phyloP scores from a whole-genome alignment of 1,140 invertebrate genomes.

The Cherax quadricarinatus region DNA sequence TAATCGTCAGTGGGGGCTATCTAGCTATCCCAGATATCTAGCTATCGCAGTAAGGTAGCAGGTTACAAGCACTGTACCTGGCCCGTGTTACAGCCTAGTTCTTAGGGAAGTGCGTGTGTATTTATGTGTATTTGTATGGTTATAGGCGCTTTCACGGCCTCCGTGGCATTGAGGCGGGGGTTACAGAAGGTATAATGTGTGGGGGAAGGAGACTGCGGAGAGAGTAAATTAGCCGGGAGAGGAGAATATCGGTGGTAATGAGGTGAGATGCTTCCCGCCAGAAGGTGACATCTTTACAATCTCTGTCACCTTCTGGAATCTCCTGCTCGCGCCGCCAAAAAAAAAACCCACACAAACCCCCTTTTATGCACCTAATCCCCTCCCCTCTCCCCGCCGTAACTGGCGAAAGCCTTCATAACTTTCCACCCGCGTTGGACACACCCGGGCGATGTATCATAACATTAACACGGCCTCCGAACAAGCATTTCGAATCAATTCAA shows the following conservation, averaged over 20 bases:
- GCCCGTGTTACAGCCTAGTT: too few relatives aligned
- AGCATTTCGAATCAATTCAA: conserved; percentile 58
- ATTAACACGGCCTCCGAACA: conserved; percentile 51
- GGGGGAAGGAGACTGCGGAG: too few relatives aligned
- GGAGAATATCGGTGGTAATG: conserved; percentile 20
- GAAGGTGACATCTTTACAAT: conserved; percentile 62
- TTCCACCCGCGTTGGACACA: conserved; percentile 32
- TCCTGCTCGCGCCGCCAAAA: conserved; percentile 4
- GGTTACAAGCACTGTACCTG: too few relatives aligned
- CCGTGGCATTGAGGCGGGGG: too few relatives aligned
- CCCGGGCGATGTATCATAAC: conserved; percentile 58
- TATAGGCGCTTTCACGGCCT: too few relatives aligned
- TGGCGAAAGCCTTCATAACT: neutral
- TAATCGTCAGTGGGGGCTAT: too few relatives aligned
- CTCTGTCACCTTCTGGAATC: conserved; percentile 37
- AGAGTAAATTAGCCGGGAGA: neutral
- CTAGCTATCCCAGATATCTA: too few relatives aligned
- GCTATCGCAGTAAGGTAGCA: too few relatives aligned
- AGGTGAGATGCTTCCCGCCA: conserved; percentile 58
- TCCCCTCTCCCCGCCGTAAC: neutral
- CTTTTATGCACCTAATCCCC: neutral
- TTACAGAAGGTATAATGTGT: too few relatives aligned
- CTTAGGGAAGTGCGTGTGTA: too few relatives aligned
- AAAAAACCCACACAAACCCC: too few relatives aligned
- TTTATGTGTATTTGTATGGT: too few relatives aligned